A percentile compares a stretch with the other conserved stretches of the same genome.
These are phyloP conservation scores for Drosophila setosimentum DNA, from an alignment of 2,888 invertebrate species.

Conservation along the genomic window DNA sequence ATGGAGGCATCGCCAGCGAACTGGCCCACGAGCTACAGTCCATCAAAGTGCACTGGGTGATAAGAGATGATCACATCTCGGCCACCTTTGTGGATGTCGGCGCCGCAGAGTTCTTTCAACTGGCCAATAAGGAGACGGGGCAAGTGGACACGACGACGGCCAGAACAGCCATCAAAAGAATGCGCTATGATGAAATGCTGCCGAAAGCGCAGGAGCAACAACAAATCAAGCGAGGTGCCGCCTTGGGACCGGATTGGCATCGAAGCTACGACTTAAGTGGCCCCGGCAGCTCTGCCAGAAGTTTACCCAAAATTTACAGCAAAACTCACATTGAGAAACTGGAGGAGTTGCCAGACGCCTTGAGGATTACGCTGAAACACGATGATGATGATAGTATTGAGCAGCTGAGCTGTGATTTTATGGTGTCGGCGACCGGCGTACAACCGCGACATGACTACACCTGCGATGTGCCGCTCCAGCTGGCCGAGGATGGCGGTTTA, in stretches of 20 bases:
- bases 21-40: constrained; percentile 94
- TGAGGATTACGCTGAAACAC: constrained; percentile 88
- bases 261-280: constrained; percentile 87
- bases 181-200: constrained; percentile 88
- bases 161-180: constrained; percentile 87
- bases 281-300: constrained; percentile 17
- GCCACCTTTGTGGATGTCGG: constrained; percentile 98
- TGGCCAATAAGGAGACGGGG: constrained; percentile 33
- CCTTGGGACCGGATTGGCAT: constrained; percentile 99
- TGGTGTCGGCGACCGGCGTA: constrained; percentile 98
- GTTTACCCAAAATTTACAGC: constrained; percentile 87
- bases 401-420: constrained; percentile 92
- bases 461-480: constrained; percentile 86
- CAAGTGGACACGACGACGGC: constrained; percentile 2
- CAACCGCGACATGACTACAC: constrained; percentile 88
- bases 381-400: constrained; percentile 86
- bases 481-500: constrained; percentile 92
- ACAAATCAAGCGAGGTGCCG: constrained; percentile 90
- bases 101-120: constrained; percentile 95
- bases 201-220: constrained; percentile 57
- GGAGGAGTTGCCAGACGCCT: constrained; percentile 85
- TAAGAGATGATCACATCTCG: constrained; percentile 96
- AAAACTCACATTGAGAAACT: constrained; percentile 86
- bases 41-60: constrained; percentile 95
- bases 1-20: constrained; percentile 99